phyloP scores from a whole-genome alignment of 1,140 invertebrate genomes.

The Zaprionus tsacasi region DNA sequence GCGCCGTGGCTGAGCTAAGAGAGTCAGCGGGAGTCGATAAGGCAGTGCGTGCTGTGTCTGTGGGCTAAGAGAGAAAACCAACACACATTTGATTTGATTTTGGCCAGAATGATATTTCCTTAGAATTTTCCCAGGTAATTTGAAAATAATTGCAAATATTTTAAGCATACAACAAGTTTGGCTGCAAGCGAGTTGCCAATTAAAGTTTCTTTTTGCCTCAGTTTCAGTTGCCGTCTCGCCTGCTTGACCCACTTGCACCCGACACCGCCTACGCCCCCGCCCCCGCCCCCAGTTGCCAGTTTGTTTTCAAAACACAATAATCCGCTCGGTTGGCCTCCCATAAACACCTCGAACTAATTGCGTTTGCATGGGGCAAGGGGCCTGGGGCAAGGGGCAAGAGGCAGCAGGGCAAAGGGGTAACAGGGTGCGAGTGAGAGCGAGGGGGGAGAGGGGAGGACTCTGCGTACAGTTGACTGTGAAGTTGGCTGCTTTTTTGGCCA shows the following conservation, averaged over 20 bases:
- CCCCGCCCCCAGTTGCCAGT: not conserved
- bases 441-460: not conserved
- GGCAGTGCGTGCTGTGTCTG: conserved; percentile 41
- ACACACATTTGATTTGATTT: conserved; percentile 22
- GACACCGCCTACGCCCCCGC: not conserved
- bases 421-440: no score
- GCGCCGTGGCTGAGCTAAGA: conserved; percentile 25
- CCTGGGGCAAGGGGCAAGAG: not conserved
- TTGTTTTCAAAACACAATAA: conserved; percentile 52
- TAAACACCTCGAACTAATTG: conserved; percentile 56
- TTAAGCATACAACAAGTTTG: conserved; percentile 5
- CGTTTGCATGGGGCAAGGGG: conserved; percentile 9
- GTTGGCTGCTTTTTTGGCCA: conserved; percentile 17
- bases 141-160: conserved; percentile 16
- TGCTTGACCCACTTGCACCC: conserved; percentile 31
- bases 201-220: conserved; percentile 23
- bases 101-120: not conserved
- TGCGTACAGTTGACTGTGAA: conserved; percentile 24
- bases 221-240: not conserved
- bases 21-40: conserved; percentile 47
- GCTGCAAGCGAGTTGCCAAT: conserved; percentile 15
- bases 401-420: no score
- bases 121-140: conserved; percentile 16
- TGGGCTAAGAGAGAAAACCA: not conserved
- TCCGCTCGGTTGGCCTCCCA: conserved; percentile 37